Evolutionary conservation across 2,888 invertebrate genomes (phyloP).

Genomic region (Cyaniris semiargus): DNA sequence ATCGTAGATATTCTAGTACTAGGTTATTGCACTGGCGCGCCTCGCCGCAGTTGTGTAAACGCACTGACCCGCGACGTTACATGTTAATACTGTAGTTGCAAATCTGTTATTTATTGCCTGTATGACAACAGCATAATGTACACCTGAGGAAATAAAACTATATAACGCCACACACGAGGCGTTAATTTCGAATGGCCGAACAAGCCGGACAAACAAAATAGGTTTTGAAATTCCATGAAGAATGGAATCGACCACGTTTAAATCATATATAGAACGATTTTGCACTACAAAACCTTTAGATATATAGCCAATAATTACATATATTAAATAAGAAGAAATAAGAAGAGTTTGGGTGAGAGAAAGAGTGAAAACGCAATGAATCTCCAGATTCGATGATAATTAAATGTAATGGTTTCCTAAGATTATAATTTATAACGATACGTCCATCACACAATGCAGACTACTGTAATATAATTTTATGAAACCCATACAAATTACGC

Average conservation of each 20-base stretch:
- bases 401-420: no score
- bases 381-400: no score
- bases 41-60: constrained; percentile 3
- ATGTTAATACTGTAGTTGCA: constrained; percentile 1
- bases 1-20: not conserved
- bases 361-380: no score
- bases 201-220: no score
- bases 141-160: not conserved
- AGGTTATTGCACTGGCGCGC: not conserved
- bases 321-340: no score
- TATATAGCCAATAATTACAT: no score
- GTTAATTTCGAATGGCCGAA: no score
- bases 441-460: not conserved
- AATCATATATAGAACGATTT: not conserved
- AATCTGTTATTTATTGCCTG: constrained; percentile 2
- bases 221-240: no score
- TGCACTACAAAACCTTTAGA: no score
- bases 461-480: constrained; percentile 10
- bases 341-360: no score
- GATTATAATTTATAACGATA: not conserved
- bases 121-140: not conserved
- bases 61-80: constrained; percentile 5
- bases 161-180: no score
- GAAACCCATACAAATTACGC: not conserved
- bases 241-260: no score